Evolutionary conservation across 2,888 invertebrate genomes (phyloP), one percentile per base, ranked within the genome.

Genomic region (Thysanoteuthis rhombus): DNA sequence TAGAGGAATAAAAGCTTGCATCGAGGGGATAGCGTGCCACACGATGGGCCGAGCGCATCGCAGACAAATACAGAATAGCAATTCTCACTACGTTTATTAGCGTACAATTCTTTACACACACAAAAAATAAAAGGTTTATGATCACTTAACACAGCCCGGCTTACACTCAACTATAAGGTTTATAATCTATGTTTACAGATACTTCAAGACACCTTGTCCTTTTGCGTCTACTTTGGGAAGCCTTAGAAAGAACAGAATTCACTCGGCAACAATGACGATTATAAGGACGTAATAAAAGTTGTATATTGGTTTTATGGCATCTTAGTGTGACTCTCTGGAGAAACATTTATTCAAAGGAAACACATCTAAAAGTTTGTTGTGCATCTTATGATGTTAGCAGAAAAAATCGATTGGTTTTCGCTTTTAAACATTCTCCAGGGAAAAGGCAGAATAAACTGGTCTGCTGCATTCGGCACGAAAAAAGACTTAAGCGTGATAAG

Each of bases 201-300:
- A 52, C 52, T 25, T 0, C 52, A 10, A n/a, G n/a, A 75, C 75
- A 75, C n/a, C n/a, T 75, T 12, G 16, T 75, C n/a, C n/a, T n/a
- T n/a, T 19, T 19, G 36, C 19, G 75, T 75, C 75, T 75, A 19
- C 28, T 16, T 12, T n/a, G 22, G 4, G 12, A 75, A n/a, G 16
- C n/a, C 75, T 75, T 75, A n/a, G 4, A 16, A 75, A 75, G 1
- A 75, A 75, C n/a, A 16, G n/a, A 75, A n/a, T 75, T 75, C 75
- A 75, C 75, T 75, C n/a, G 36, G 19, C 75, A 75, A 75, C 75
- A 75, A 75, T n/a, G 75, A n/a, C n/a, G 12, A 75, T 75, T 75
- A 75, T 75, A n/a, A 75, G 75, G n/a, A 75, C 75, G 75, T n/a
- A 75, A 75, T 75, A 75, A 75, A 75, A 75, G 75, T 75, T 75